A percentile compares a stretch with the other conserved stretches of the same genome.
Evolutionary conservation across 2,797 vertebrate species (phyloP).

Genomic region (Vultur gryphus): DNA sequence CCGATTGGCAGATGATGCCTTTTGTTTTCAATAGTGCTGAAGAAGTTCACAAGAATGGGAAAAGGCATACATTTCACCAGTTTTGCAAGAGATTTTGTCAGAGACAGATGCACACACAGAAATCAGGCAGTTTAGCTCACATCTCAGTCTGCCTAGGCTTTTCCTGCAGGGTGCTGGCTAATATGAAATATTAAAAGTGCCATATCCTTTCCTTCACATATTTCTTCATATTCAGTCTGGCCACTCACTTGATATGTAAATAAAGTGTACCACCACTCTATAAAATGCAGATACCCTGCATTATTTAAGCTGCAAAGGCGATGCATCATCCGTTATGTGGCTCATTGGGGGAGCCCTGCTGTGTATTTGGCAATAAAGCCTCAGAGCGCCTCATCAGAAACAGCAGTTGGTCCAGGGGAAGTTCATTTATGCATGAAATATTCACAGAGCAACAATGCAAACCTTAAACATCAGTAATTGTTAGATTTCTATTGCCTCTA

Average conservation of each 20-base stretch:
- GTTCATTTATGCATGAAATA: slow-evolving; percentile 88
- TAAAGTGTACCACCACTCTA: slow-evolving; percentile 73
- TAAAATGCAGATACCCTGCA: slow-evolving; percentile 73
- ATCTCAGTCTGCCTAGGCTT: neutral
- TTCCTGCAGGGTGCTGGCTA: slow-evolving; percentile 48
- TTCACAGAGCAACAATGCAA: slow-evolving; percentile 82
- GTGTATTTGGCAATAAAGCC: slow-evolving; percentile 85
- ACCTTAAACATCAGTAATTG: slow-evolving; percentile 85
- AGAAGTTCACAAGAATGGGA: neutral
- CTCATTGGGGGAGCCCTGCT: slow-evolving; percentile 82
- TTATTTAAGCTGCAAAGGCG: slow-evolving; percentile 78
- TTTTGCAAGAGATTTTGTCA: neutral
- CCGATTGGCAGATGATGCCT: neutral
- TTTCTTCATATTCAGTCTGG: slow-evolving; percentile 74
- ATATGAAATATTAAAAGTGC: slow-evolving; percentile 77
- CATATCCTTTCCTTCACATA: slow-evolving; percentile 54
- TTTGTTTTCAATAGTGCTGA: neutral
- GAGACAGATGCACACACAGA: neutral
- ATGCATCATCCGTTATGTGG: slow-evolving; percentile 83
- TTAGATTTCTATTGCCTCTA: slow-evolving; percentile 81
- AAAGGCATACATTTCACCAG: neutral
- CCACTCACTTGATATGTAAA: slow-evolving; percentile 84
- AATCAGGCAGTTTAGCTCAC: neutral
- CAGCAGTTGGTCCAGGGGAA: slow-evolving; percentile 82
- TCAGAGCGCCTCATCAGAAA: slow-evolving; percentile 85